A percentile compares a stretch with the other conserved stretches of the same genome.
phyloP scores from a whole-genome alignment of 2,888 invertebrate genomes.

The Cataglyphis albicans region DNA sequence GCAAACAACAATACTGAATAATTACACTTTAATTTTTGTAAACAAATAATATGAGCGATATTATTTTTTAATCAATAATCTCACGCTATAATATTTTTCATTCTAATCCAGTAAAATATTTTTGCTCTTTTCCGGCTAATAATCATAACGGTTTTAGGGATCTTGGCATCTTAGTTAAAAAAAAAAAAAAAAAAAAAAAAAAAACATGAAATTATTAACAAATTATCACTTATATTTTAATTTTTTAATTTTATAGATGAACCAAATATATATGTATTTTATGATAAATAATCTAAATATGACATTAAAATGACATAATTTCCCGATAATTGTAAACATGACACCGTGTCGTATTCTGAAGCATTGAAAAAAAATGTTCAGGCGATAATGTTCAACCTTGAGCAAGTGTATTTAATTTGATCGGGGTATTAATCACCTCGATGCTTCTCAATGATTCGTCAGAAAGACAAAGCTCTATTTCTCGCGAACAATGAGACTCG shows the following conservation, averaged over 20 bases:
- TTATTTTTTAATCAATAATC: not conserved
- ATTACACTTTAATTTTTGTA: not conserved
- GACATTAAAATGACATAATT: not conserved
- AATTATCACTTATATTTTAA: not conserved
- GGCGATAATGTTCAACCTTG: constrained; percentile 6
- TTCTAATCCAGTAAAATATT: not conserved
- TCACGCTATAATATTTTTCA: not conserved
- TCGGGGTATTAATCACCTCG: constrained; percentile 5
- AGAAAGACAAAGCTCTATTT: not conserved
- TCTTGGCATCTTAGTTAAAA: not conserved
- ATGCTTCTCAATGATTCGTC: not conserved
- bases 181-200: not conserved
- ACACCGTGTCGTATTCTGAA: not conserved
- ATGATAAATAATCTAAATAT: constrained; percentile 14
- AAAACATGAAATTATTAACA: not conserved
- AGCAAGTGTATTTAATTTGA: constrained; percentile 6
- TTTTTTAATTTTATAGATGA: not conserved
- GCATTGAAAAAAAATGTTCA: not conserved
- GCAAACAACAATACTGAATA: not conserved
- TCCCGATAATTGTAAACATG: not conserved
- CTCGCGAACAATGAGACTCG: not conserved
- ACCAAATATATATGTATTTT: not conserved
- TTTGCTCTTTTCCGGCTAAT: not conserved
- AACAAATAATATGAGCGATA: not conserved
- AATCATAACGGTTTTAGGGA: not conserved